Conservation (phyloP, 1,140 invertebrate species). For the Drosophila equinoxialis region DNA sequence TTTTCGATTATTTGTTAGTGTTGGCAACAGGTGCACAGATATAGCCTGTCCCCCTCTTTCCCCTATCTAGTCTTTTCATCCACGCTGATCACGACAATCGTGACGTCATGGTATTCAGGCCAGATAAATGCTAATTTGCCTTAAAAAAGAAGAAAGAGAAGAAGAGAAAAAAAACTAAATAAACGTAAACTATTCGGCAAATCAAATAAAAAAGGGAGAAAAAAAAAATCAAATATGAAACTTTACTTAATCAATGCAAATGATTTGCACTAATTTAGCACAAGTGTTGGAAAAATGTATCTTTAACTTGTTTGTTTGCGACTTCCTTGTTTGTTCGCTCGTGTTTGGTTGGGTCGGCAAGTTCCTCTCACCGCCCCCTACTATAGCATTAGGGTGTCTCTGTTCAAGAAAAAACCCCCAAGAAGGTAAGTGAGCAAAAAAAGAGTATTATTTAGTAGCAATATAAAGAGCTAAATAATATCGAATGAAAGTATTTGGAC, state of each 20-base stretch:
- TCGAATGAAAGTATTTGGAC: too few species aligned
- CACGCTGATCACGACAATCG: conserved; percentile 11
- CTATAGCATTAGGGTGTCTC: too few species aligned
- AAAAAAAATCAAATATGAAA: conserved; percentile 52
- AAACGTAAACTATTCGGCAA: conserved; percentile 29
- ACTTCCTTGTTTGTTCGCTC: conserved; percentile 35
- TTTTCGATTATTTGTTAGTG: conserved; percentile 12
- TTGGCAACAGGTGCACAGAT: conserved; percentile 51
- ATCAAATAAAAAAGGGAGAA: conserved; percentile 63
- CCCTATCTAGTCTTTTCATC: neutral
- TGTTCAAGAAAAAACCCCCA: too few species aligned
- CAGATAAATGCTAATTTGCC: conserved; percentile 5
- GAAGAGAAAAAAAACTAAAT: conserved; percentile 23
- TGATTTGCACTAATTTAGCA: conserved; percentile 74
- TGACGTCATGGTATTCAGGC: conserved; percentile 35
- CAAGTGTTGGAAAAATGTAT: conserved; percentile 50
- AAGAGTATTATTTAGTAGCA: too few species aligned
- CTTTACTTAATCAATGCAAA: conserved; percentile 73
- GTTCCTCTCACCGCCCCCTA: neutral
- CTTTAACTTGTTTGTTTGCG: conserved; percentile 37
- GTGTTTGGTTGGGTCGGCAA: neutral
- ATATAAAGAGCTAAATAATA: too few species aligned
- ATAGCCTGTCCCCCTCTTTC: neutral
- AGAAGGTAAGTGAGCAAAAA: too few species aligned
- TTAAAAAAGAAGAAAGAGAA: conserved; percentile 20